Percentiles rank a stretch among this genome's conserved stretches.
Conservation (phyloP, 2,113 vertebrate species). For the pig (Sus scrofa) region DNA sequence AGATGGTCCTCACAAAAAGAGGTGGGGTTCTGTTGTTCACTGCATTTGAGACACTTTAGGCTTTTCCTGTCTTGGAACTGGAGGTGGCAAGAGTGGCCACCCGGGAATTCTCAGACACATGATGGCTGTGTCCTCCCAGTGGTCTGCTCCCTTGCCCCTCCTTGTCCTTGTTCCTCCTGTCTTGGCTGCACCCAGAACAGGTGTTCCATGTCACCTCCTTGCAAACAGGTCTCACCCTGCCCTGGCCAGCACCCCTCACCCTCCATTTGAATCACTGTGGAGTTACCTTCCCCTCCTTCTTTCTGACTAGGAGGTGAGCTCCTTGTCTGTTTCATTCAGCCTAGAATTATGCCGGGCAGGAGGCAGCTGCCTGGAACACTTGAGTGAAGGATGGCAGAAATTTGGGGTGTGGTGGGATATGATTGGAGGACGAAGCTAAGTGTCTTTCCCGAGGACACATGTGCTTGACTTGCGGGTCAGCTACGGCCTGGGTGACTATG, state of each 20-base stretch:
- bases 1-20: neutral
- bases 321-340: neutral
- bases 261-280: neutral
- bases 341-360: too few relatives aligned
- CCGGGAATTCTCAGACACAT: neutral
- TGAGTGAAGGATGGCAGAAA: neutral
- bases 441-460: neutral
- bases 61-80: neutral
- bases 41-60: neutral
- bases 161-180: neutral
- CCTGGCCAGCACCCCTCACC: neutral
- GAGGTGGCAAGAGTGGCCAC: neutral
- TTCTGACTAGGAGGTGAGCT: neutral
- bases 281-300: neutral
- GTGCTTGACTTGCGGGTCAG: rapidly evolving
- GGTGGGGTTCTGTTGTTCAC: neutral
- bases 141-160: neutral
- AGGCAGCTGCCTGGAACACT: neutral
- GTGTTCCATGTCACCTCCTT: neutral
- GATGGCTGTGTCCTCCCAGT: neutral
- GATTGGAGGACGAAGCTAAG: neutral
- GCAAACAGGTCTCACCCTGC: neutral
- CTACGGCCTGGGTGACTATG: neutral
- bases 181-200: neutral
- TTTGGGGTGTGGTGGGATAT: neutral